These are phyloP conservation scores for Julus scandinavius DNA, from an alignment of 2,888 invertebrate species.

Conservation along the genomic window DNA sequence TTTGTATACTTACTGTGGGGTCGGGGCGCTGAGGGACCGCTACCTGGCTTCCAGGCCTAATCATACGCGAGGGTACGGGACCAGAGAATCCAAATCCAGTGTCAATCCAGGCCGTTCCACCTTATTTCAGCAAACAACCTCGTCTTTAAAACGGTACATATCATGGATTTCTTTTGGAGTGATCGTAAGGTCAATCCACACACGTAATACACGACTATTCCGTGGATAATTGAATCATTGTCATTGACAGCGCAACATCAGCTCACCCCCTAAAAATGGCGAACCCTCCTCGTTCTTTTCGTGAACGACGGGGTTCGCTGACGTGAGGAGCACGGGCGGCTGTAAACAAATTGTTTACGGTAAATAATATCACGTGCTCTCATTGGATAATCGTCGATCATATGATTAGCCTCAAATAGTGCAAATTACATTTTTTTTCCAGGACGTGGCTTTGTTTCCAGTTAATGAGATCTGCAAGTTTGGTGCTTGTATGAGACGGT, in stretches of 20 bases:
- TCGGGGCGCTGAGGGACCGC: slow-evolving; percentile 19
- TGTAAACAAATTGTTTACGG: slow-evolving; percentile 58
- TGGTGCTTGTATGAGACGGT: neutral
- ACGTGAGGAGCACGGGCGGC: slow-evolving; percentile 55
- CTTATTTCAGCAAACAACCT: neutral
- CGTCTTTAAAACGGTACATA: neutral
- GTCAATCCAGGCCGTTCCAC: neutral
- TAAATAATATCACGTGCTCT: slow-evolving; percentile 58
- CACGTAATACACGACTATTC: neutral
- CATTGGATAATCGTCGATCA: slow-evolving; percentile 57
- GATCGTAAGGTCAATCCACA: neutral
- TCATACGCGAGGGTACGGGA: slow-evolving; percentile 18
- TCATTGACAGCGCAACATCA: slow-evolving; percentile 51
- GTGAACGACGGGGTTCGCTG: slow-evolving; percentile 58
- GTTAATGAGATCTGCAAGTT: neutral
- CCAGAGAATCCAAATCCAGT: neutral
- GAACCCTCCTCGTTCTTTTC: slow-evolving; percentile 56
- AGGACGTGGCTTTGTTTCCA: neutral
- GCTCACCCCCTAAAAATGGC: slow-evolving; percentile 57
- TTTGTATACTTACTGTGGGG: slow-evolving; percentile 22
- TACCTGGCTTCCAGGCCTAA: slow-evolving; percentile 43
- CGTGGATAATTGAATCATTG: neutral
- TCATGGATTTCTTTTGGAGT: neutral
- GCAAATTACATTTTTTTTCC: neutral
- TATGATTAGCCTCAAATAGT: slow-evolving; percentile 51